Conservation (phyloP, 2,888 invertebrate genomes). For the Enchytraeus crypticus region DNA sequence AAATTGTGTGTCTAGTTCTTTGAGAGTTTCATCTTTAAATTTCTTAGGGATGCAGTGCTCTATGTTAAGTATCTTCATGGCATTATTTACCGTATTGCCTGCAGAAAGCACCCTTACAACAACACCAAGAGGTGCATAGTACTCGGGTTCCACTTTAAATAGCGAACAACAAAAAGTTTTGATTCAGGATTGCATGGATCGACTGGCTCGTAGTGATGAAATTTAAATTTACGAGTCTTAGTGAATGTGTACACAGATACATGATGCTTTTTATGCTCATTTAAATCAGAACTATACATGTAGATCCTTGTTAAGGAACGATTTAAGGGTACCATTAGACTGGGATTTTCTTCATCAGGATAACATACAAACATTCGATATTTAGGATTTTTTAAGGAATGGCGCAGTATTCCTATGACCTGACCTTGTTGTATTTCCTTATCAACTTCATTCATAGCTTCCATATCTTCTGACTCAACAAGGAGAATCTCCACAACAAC, state of each 20-base stretch:
- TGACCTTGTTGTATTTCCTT: conserved; percentile 25
- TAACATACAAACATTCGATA: conserved; percentile 36
- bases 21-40: conserved; percentile 23
- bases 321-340: conserved; percentile 37
- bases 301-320: conserved; percentile 32
- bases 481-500: conserved; percentile 36
- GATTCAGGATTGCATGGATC: conserved; percentile 24
- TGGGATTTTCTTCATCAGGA: conserved; percentile 32
- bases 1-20: conserved; percentile 29
- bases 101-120: conserved; percentile 36
- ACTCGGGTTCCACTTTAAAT: conserved; percentile 34
- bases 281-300: conserved; percentile 29
- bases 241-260: conserved; percentile 33
- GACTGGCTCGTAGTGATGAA: conserved; percentile 34
- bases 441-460: conserved; percentile 7
- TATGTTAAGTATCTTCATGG: conserved; percentile 33
- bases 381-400: conserved; percentile 28
- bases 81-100: conserved; percentile 27
- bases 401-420: conserved; percentile 36
- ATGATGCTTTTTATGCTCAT: conserved; percentile 25
- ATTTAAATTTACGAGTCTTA: conserved; percentile 28
- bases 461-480: conserved; percentile 6
- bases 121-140: conserved; percentile 36
- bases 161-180: conserved; percentile 39
- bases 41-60: conserved; percentile 33